Evolutionary conservation across 2,888 invertebrate genomes (phyloP).

Genomic region (Poecilus cupreus): DNA sequence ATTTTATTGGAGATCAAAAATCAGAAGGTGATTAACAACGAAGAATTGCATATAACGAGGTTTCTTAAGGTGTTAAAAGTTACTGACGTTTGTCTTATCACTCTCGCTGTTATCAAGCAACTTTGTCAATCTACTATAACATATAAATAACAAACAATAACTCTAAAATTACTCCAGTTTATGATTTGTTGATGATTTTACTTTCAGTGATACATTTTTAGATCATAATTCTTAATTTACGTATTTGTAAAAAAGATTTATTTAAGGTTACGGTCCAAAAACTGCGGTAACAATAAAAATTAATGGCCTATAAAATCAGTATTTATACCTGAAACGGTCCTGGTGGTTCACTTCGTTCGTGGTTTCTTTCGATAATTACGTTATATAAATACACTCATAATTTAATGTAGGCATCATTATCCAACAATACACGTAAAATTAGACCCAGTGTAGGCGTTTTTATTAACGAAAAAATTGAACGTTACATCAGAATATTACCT

Average conservation of each 20-base stretch:
- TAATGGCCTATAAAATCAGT: not conserved
- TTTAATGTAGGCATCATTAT: not conserved
- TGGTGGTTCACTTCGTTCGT: not conserved
- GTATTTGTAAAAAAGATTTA: not conserved
- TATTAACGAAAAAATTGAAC: not conserved
- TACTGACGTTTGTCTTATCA: no score
- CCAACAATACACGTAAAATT: not conserved
- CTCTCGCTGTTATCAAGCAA: no score
- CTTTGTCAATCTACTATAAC: no score
- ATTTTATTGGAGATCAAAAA: no score
- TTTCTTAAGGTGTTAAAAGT: no score
- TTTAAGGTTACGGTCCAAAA: not conserved
- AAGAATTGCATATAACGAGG: no score
- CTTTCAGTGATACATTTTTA: no score
- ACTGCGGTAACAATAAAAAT: not conserved
- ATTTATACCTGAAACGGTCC: slow-evolving; percentile 2
- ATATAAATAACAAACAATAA: no score
- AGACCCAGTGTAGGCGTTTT: not conserved
- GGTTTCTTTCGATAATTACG: not conserved
- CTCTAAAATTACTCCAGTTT: no score
- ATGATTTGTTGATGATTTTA: no score
- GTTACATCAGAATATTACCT: not conserved
- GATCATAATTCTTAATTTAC: no score
- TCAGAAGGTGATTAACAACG: no score
- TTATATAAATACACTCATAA: slow-evolving; percentile 3